Conservation (phyloP, 2,888 invertebrate species). For the Drosophila siamana region DNA sequence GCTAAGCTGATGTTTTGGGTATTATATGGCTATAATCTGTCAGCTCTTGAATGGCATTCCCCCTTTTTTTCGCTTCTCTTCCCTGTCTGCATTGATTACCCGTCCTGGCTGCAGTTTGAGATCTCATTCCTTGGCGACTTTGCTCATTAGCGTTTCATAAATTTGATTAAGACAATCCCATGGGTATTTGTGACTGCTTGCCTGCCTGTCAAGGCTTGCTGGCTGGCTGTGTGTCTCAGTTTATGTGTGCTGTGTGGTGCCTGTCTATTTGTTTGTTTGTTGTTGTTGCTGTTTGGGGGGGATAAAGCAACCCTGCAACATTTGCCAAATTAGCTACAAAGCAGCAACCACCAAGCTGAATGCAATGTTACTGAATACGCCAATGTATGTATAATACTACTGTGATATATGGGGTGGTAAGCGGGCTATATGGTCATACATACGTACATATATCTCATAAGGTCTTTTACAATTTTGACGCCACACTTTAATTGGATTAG, state of each 20-base stretch:
- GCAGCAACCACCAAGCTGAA: conserved; percentile 64
- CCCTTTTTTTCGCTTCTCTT: neutral
- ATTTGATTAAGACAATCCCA: conserved; percentile 79
- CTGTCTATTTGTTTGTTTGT: conserved; percentile 33
- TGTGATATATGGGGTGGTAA: neutral
- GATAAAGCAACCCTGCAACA: conserved; percentile 63
- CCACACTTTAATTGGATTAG: conserved; percentile 78
- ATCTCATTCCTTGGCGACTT: conserved; percentile 58
- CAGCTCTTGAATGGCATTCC: neutral
- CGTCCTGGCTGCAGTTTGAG: conserved; percentile 43
- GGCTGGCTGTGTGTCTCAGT: conserved; percentile 41
- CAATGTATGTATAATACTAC: conserved; percentile 7
- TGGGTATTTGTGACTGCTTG: conserved; percentile 57
- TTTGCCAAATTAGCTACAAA: conserved; percentile 69
- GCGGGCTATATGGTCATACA: conserved; percentile 25
- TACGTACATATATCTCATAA: conserved; percentile 62
- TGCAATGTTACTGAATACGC: conserved; percentile 26
- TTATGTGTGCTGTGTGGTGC: conserved; percentile 15
- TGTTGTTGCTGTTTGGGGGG: conserved; percentile 26
- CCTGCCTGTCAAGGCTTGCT: too few species aligned
- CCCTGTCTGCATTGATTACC: conserved; percentile 50
- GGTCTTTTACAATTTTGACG: conserved; percentile 80
- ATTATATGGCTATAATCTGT: conserved; percentile 70
- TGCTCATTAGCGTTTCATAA: conserved; percentile 78
- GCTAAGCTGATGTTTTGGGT: conserved; percentile 72